Base-by-base conservation (phyloP, 2,888 invertebrate species). In the Myathropa florea region DNA sequence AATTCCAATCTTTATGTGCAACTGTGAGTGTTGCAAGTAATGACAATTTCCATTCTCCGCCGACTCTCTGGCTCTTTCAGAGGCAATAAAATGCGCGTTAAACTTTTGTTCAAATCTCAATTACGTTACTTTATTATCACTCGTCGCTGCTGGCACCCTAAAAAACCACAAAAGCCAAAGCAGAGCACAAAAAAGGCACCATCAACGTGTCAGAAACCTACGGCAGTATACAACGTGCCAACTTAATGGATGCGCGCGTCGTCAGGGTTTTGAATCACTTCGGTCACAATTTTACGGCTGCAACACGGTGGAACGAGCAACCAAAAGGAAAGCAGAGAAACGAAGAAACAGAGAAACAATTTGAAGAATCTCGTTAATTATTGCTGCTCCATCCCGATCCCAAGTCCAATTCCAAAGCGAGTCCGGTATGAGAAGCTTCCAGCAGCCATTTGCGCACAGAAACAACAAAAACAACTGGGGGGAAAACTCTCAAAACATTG, bases 21-120 rank as follows among this genome's bases (percentile, higher is more conserved):
- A 33, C 33, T 33, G 30, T 6, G 33, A 12, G 33, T 12, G 39
- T 39, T n/a, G 14, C 39, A 46, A 46, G 46, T 46, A 18, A 18
- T 46, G 46, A 46, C 46, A 46, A 18, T 46, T 46, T 18, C 46
- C 46, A 46, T 46, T 46, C 46, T 18, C 18, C 18, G 18, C n/a
- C 4, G n/a, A 46, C 46, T n/a, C n/a, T n/a, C 18, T 46, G 46
- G 6, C 6, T 46, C n/a, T 46, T 46, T 46, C 46, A n/a, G 18
- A 18, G 7, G 73, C 71, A 76, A 80, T 85, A 77, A 81, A 85
- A 85, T 63, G 18, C 65, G 75, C 77, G 72, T 77, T 59, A 81
- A 82, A 78, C 72, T 36, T 73, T 81, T 85, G 68, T 85, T 73
- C 72, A 77, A 77, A 85, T 82, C 77, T 85, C 85, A 85, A 85